Evolutionary conservation across 1,140 invertebrate species (phyloP).

Genomic region (Atopsyche davidsoni): DNA sequence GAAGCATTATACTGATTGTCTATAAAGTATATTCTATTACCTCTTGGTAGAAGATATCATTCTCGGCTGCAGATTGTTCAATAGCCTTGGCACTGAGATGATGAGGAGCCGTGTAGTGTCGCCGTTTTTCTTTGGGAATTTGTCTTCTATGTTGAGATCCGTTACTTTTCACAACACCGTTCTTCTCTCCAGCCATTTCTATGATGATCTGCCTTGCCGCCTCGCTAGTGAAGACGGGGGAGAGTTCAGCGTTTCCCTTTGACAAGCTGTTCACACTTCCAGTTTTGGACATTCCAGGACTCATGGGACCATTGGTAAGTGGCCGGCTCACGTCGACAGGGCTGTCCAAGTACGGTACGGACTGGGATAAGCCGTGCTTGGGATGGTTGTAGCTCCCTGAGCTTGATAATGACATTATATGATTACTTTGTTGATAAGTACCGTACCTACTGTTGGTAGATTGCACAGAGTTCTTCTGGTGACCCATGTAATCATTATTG

Average conservation of each 20-base stretch:
- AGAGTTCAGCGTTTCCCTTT: constrained; percentile 35
- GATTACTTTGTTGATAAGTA: constrained; percentile 12
- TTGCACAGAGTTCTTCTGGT: constrained; percentile 13
- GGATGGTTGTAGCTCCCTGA: constrained; percentile 14
- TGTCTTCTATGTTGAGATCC: constrained; percentile 52
- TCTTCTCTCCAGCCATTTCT: constrained; percentile 62
- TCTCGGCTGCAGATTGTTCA: constrained; percentile 50
- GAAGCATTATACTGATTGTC: too few species aligned
- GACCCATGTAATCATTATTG: constrained; percentile 25
- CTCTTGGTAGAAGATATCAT: constrained; percentile 49
- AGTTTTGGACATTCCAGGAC: constrained; percentile 22
- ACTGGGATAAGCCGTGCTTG: constrained; percentile 19
- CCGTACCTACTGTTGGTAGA: constrained; percentile 18
- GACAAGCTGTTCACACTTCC: constrained; percentile 24
- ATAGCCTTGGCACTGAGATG: constrained; percentile 54
- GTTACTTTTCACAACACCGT: constrained; percentile 35
- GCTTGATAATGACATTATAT: constrained; percentile 13
- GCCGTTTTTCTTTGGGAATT: constrained; percentile 71
- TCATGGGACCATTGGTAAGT: constrained; percentile 23
- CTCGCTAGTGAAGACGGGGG: constrained; percentile 76
- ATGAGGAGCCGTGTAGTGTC: constrained; percentile 82
- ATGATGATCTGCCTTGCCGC: constrained; percentile 78
- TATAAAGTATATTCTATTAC: too few species aligned
- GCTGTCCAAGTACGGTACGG: constrained; percentile 21
- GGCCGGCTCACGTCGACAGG: constrained; percentile 12